Conservation (phyloP, 2,797 vertebrate species). For the Muraenolepis orangiensis region DNA sequence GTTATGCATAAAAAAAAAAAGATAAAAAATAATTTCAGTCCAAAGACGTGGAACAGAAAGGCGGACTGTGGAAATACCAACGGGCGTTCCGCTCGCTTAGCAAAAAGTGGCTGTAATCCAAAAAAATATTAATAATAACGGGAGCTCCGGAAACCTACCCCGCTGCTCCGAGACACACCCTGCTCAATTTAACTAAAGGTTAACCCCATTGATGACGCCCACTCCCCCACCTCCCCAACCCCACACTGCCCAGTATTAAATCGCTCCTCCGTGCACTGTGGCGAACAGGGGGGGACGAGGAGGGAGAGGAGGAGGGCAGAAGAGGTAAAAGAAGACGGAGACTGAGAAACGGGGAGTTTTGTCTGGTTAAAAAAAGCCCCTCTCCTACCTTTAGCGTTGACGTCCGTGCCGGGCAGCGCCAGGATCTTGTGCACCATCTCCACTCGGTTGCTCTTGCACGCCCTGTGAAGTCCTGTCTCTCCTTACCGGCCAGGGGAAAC, state of each 20-base stretch:
- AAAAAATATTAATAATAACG: slow-evolving; percentile 47
- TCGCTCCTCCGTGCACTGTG: slow-evolving; percentile 33
- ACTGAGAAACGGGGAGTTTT: background rate
- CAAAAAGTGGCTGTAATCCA: slow-evolving; percentile 46
- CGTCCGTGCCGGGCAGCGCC: slow-evolving; percentile 80
- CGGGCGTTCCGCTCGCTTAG: slow-evolving; percentile 40
- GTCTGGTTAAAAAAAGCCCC: background rate
- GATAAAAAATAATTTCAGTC: background rate
- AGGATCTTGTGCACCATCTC: slow-evolving; percentile 85
- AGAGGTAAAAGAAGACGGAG: slow-evolving; percentile 2
- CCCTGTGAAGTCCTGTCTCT: slow-evolving; percentile 91
- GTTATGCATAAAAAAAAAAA: no score
- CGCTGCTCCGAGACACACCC: slow-evolving; percentile 64
- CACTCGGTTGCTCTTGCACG: slow-evolving; percentile 92
- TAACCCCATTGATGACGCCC: slow-evolving; percentile 63
- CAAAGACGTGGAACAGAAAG: slow-evolving; percentile 11
- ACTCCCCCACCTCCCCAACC: slow-evolving; percentile 10
- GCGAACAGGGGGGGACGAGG: slow-evolving; percentile 35
- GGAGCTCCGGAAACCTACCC: slow-evolving; percentile 36
- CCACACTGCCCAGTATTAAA: slow-evolving; percentile 40
- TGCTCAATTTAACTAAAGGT: slow-evolving; percentile 71
- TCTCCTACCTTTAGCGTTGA: slow-evolving; percentile 92
- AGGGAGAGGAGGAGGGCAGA: slow-evolving; percentile 25
- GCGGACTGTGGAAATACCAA: slow-evolving; percentile 51
- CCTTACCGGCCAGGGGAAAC: slow-evolving; percentile 87